Base-by-base conservation (phyloP, 2,113 vertebrate genomes). In the Phocoena phocoena region DNA sequence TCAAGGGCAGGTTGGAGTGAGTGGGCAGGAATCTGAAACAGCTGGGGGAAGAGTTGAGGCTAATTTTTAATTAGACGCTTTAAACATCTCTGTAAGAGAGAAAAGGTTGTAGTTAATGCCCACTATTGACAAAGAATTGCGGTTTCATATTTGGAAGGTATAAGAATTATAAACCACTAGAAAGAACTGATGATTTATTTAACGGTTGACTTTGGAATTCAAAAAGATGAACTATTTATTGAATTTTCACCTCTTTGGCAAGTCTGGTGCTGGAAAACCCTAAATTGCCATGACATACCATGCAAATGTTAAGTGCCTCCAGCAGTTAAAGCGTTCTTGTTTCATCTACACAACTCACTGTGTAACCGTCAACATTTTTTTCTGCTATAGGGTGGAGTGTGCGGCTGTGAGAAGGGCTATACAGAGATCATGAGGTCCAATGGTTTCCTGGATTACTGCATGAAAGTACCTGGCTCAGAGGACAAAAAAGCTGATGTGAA, bases 401-500 rank as follows among this genome's bases (percentile, higher is more conserved):
- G 99, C 85, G 99, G 99, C 71, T 99, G 99, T 98, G 99, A 99
- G 98, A 99, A 97, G 94, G 99, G 99, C 85, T 99, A 99, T 88
- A 99, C 98, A 1, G 99, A 99, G 98, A 99, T 99, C 97, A 99
- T 99, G 99, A 99, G 99, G 98, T 99, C 99, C 60, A 99, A 99
- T 92, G 99, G 99, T n/a, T 98, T 99, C 97, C 98, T 99, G 98
- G 99, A 99, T 99, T 99, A 99, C 98, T 99, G 99, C 98, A 99
- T 99, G 98, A 99, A 99, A 98, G 99, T 99, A n/a, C 99, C 99
- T 0, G 99, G 99, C 87, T 98, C 98, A 28, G 99, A 99, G 98
- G 99, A 99, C 98, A 99, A 99, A 98, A 99, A 99, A 98, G 99
- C 99, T 31, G 99, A 99, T 88, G 99, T 99, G 97, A 99, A 99